Base-by-base conservation (phyloP, 1,140 invertebrate genomes). In the Drosophila kurseongensis region DNA sequence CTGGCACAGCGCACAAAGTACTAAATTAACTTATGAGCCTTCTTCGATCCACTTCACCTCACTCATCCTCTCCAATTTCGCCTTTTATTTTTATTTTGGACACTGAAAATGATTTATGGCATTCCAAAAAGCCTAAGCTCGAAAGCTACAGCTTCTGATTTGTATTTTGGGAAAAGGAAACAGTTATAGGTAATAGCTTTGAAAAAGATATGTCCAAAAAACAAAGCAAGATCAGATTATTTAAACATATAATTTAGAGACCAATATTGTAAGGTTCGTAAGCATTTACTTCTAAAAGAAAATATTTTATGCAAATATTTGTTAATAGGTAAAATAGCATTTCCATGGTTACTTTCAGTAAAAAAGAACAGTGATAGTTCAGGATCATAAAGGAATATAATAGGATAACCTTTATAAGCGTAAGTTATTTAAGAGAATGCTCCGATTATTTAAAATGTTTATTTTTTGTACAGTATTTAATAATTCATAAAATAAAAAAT, bases 1-100 rank as follows among this genome's bases (percentile, higher is more conserved):
- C 75, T 72, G 68, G 57, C 75, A 77, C 74, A 75, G 72, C 71
- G 54, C 16, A 47, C 71, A 75, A 66, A 76, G 60, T 76, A 75
- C 57, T 77, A 78, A 78, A 78, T 78, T 78, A 78, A 78, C 75
- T 77, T 78, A 78, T 77, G 65, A 78, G 75, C 75, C 71, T 59
- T 75, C 72, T 58, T 36, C 38, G 16, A 16, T 56, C 27, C 36
- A 57, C 51, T 62, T 38, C 23, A 32, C 57, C 63, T 44, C 36
- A 50, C 18, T 32, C 29, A 23, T 59, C 63, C 45, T 44, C 38
- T 35, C 18, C n/a, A 10, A n/a, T 14, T 38, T 18, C n/a, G 12
- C 2, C 12, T 40, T 71, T 32, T 35, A 10, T 41, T 13, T 16
- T 16, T 18, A 9, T 14, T 73, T 77, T 36, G 41, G 72, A 38